Conservation (phyloP, 1,140 invertebrate genomes). For the Papilio aristodemus region DNA sequence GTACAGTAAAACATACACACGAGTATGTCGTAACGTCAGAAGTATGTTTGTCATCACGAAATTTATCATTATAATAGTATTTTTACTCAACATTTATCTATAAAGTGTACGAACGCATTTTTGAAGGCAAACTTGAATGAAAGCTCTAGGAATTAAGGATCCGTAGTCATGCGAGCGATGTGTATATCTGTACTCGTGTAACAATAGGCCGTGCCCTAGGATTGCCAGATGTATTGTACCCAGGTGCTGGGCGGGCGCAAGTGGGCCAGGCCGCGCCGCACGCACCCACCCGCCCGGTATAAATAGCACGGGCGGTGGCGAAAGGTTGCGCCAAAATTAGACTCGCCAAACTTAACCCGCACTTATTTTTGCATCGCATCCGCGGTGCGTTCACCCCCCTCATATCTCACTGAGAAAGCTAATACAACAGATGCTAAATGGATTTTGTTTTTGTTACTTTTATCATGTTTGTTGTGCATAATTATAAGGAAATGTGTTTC, state of each 20-base stretch:
- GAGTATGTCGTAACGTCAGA: neutral
- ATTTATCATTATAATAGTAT: too few species aligned
- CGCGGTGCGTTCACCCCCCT: constrained; percentile 43
- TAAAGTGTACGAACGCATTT: too few species aligned
- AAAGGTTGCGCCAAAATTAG: constrained; percentile 68
- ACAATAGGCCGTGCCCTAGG: constrained; percentile 1
- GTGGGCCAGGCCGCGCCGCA: constrained; percentile 47
- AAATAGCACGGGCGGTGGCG: constrained; percentile 58
- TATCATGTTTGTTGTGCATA: neutral
- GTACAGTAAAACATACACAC: neutral
- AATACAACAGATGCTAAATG: neutral
- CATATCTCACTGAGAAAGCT: neutral
- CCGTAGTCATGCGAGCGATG: too few species aligned
- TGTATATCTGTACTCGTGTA: too few species aligned
- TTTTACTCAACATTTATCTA: too few species aligned
- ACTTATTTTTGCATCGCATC: constrained; percentile 62
- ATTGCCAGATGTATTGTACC: constrained; percentile 28
- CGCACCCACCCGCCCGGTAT: constrained; percentile 44
- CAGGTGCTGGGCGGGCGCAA: constrained; percentile 43
- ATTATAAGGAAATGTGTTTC: too few species aligned
- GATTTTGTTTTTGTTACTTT: neutral
- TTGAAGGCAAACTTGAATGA: too few species aligned
- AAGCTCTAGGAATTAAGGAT: too few species aligned
- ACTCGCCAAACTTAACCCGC: constrained; percentile 67
- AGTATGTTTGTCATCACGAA: neutral